These are phyloP conservation scores for Serinus canaria DNA, from an alignment of 2,113 vertebrate genomes.

Conservation along the genomic window DNA sequence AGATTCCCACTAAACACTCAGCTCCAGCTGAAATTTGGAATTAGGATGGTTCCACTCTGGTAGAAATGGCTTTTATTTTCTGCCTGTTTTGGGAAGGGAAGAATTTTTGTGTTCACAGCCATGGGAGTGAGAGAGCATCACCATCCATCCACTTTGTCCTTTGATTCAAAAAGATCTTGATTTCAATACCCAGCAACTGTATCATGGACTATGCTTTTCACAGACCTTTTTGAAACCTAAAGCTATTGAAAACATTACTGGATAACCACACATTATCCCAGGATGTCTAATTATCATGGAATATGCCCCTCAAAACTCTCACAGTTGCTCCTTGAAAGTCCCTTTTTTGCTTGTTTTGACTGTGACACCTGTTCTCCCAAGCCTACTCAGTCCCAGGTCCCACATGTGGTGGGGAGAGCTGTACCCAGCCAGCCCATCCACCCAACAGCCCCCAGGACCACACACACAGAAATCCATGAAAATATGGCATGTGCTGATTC, in stretches of 20 bases:
- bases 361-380: not conserved
- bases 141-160: not conserved
- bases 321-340: rapidly evolving
- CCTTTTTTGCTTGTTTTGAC: not conserved
- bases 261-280: not conserved
- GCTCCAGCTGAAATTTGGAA: not conserved
- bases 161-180: not conserved
- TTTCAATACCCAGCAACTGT: not conserved
- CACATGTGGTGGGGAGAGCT: not conserved
- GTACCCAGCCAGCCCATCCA: not conserved
- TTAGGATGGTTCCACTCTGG: not conserved
- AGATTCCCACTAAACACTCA: not conserved
- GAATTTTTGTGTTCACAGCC: not conserved
- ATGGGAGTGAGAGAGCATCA: not conserved
- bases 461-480: not conserved
- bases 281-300: not conserved
- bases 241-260: not conserved
- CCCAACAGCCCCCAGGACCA: not conserved
- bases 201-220: not conserved
- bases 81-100: not conserved
- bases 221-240: not conserved
- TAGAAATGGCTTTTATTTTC: not conserved
- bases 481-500: rapidly evolving
- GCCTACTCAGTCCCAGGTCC: not conserved
- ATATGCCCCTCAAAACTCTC: not conserved